Percentiles rank a stretch among this genome's conserved stretches.
Conservation (phyloP, 1,140 invertebrate species). For the Cyclina sinensis region DNA sequence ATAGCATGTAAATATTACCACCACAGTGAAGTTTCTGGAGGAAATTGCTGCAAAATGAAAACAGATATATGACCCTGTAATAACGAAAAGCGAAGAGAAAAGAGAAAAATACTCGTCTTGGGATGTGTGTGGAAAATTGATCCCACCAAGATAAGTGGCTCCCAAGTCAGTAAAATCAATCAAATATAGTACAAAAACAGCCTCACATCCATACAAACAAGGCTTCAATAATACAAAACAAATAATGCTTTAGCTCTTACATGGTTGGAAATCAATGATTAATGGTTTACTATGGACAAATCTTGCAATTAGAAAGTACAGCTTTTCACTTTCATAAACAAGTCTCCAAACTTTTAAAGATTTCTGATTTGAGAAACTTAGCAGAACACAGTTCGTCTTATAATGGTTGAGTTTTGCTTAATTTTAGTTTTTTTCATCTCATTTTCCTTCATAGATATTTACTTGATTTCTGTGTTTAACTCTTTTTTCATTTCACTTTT, state of each 20-base stretch:
- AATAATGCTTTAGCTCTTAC: conserved; percentile 7
- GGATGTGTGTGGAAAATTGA: not conserved
- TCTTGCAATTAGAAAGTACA: not conserved
- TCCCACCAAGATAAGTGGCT: conserved; percentile 19
- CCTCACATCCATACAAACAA: not conserved
- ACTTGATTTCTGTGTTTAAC: too few relatives aligned
- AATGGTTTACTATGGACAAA: not conserved
- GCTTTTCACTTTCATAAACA: too few relatives aligned
- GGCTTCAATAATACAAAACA: conserved; percentile 11
- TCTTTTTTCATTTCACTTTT: too few relatives aligned
- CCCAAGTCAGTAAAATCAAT: conserved; percentile 22
- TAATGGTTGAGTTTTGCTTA: too few relatives aligned
- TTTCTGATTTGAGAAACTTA: too few relatives aligned
- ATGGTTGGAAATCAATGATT: not conserved
- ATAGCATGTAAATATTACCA: too few relatives aligned
- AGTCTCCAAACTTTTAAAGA: too few relatives aligned
- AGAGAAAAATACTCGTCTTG: not conserved
- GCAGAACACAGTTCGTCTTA: too few relatives aligned
- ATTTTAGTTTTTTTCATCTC: too few relatives aligned
- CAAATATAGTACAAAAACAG: conserved; percentile 26
- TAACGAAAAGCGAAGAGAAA: not conserved
- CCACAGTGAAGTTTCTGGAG: too few relatives aligned
- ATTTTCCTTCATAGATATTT: too few relatives aligned
- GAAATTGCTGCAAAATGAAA: too few relatives aligned
- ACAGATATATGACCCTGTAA: not conserved